Base-by-base conservation (phyloP, 2,797 vertebrate genomes). In the Phoeniculus purpureus region DNA sequence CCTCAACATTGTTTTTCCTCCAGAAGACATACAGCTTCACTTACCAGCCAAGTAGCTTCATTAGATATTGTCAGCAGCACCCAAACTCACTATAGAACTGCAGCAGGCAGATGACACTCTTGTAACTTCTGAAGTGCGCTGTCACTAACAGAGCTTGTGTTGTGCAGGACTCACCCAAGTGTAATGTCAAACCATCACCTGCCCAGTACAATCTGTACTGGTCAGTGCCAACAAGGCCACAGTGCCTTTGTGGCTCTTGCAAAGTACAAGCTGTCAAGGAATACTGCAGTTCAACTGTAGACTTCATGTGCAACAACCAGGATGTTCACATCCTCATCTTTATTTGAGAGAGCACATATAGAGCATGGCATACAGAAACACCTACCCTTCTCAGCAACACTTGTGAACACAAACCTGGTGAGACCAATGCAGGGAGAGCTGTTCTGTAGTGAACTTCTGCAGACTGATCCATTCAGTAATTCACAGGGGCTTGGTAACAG, bases 221-320 rank as follows among this genome's bases (percentile, higher is more conserved):
- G 29, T 9, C 15, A 26, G 19, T 2, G 7, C 48, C 51, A 76
- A 37, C 17, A 34, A 47, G 20, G 60, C 43, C 34, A 43, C 6
- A 0, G 0, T 45, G 45, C 70, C 52, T 74, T 12, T 23, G 10
- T 0, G 55, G 58, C 37, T 71, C 29, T 52, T 52, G 7, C 9
- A 11, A 78, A 34, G 47, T 15, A 85, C 32, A 81, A 73, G 45
- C 31, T 71, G 43, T 26, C 58, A 74, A 58, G 20, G 51, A 89
- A 90, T 43, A 43, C 8, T 0, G 0, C 2, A 6, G 29, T 31
- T 2, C 0, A 0, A 85, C 31, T 29, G 45, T 48, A 85, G 9
- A 62, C 20, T 37, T 54, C 1, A 81, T 3, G 16, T 10, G 12
- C 34, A 81, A 78, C 17, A 45, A 29, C 21, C 26, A n/a, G 6